These are phyloP conservation scores for Lydus trimaculatus DNA, from an alignment of 2,888 invertebrate species.

Conservation along the genomic window DNA sequence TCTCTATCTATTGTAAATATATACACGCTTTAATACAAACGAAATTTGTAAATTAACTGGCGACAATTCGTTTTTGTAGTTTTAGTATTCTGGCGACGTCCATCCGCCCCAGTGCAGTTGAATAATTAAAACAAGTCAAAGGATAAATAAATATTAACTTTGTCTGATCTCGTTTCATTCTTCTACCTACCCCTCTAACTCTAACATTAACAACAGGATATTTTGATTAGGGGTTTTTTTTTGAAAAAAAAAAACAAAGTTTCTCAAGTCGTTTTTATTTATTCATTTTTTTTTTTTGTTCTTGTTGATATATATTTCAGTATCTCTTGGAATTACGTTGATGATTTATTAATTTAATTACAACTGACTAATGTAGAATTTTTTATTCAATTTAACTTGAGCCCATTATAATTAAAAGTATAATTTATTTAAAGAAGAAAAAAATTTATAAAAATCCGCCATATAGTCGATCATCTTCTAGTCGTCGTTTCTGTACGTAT, in stretches of 20 bases:
- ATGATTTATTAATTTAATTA: background rate
- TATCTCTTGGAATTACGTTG: background rate
- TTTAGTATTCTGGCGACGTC: conserved; percentile 33
- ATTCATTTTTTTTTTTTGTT: background rate
- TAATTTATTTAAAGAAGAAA: conserved; percentile 14
- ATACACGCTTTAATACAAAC: too few species aligned
- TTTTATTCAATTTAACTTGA: conserved; percentile 4
- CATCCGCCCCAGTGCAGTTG: conserved; percentile 30
- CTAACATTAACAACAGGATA: background rate
- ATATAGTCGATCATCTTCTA: background rate
- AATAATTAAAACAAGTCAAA: conserved; percentile 38
- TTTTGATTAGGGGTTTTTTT: conserved; percentile 24
- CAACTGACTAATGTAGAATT: background rate
- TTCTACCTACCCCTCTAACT: too few species aligned
- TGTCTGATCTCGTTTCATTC: conserved; percentile 23
- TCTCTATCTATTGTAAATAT: conserved; percentile 18
- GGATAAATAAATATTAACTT: conserved; percentile 38
- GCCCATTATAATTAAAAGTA: conserved; percentile 2
- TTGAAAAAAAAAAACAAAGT: conserved; percentile 3
- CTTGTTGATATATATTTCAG: background rate
- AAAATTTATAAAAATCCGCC: background rate
- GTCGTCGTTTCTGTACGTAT: background rate
- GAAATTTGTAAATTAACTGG: conserved; percentile 39
- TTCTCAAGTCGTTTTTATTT: background rate
- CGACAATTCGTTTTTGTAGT: conserved; percentile 35